phyloP scores from a whole-genome alignment of 2,797 vertebrate genomes.

The Pantherophis vulpinus region DNA sequence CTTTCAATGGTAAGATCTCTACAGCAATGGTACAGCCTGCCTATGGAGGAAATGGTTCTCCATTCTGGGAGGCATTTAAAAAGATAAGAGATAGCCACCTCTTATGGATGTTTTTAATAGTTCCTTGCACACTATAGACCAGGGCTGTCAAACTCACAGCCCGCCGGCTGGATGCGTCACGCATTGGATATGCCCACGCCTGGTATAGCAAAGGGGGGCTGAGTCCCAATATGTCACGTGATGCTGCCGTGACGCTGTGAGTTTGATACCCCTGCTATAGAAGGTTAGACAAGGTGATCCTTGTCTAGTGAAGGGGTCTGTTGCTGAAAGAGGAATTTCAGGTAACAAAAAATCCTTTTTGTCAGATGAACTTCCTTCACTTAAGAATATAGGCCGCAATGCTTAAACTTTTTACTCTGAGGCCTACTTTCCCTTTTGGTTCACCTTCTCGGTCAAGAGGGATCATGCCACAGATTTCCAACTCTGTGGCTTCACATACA shows the following conservation, averaged over 20 bases:
- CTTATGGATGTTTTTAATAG: not conserved
- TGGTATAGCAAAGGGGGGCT: no score
- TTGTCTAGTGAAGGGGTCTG: not conserved
- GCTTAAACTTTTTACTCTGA: not conserved
- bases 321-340: not conserved
- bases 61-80: not conserved
- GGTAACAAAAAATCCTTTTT: not conserved
- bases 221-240: no score
- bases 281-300: no score
- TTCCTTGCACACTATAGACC: not conserved
- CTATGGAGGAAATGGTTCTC: not conserved
- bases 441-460: not conserved
- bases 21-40: not conserved
- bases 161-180: no score
- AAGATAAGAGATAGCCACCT: not conserved
- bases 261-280: no score
- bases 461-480: not conserved
- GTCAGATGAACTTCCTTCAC: not conserved
- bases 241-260: no score
- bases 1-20: not conserved
- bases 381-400: not conserved
- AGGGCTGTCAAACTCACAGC: no score
- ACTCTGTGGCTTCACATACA: not conserved
- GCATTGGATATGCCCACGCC: rapidly evolving
- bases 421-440: not conserved